Evolutionary conservation across 2,797 vertebrate genomes (phyloP).

Genomic region (Crenuchus spilurus): DNA sequence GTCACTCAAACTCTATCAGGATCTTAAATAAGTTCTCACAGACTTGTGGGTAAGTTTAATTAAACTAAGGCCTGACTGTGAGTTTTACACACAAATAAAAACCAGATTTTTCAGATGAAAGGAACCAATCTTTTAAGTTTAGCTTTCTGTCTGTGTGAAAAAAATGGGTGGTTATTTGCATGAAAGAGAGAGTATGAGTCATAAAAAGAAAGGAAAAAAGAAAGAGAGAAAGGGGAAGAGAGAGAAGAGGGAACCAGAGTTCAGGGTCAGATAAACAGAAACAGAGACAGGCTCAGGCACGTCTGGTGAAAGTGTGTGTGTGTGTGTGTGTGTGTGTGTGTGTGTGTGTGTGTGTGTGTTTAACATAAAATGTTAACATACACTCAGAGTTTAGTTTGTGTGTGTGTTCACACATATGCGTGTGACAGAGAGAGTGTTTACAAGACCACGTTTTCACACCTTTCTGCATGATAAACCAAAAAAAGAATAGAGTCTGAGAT

Average conservation of each 20-base stretch:
- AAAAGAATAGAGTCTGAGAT: constrained; percentile 34
- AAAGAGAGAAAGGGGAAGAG: constrained; percentile 27
- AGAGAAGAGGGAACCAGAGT: background rate
- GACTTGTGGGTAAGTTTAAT: no score
- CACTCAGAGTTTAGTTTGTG: no score
- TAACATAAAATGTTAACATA: no score
- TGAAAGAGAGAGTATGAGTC: background rate
- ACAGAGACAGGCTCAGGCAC: background rate
- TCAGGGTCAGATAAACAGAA: background rate
- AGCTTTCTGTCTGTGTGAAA: no score
- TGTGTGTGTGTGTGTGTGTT: background rate
- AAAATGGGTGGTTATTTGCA: background rate
- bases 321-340: background rate
- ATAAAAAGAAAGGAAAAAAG: constrained; percentile 31
- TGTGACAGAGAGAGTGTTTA: background rate
- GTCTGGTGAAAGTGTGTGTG: constrained; percentile 38
- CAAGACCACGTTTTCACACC: constrained; percentile 48
- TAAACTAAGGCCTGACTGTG: no score
- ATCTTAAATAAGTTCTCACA: no score
- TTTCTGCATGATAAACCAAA: constrained; percentile 7
- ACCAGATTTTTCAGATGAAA: no score
- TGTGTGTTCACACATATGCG: background rate
- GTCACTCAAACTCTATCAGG: no score
- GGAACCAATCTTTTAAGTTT: no score
- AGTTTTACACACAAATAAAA: no score